Base-by-base conservation (phyloP, 2,888 invertebrate genomes). In the Heteromurus nitidus region DNA sequence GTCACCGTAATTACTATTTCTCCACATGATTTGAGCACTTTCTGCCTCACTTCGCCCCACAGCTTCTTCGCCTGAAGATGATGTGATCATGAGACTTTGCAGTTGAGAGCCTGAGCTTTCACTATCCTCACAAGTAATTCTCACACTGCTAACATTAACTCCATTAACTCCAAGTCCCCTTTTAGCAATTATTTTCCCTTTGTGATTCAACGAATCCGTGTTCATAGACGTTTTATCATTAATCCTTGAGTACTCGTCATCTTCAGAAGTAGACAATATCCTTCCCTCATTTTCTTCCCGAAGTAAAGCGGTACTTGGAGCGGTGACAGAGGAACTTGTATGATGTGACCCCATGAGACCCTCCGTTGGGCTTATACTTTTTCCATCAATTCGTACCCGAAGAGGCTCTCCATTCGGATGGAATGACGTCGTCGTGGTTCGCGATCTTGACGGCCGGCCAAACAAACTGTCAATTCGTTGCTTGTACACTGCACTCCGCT, bases 401-500 rank as follows among this genome's bases (percentile, higher is more conserved):
- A 85, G 85, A 0, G 86, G 84, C 22, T 84, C 85, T 20, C 80
- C 79, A 68, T 81, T 79, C 1, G 84, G 82, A 60, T 67, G 80
- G 60, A 84, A 84, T 30, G 62, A 31, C 20, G 50, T 64, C 9
- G 80, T 67, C 55, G 79, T 64, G 5, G 84, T 53, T 22, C 84
- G 81, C 7, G 81, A 67, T 60, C 82, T 67, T 9, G 84, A 62
- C 18, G 84, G 82, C 16, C 84, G 65, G 1, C 86, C 94, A 90
- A 96, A 96, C 90, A 96, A 93, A 26, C 95, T 93, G 90, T 96
- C 96, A 88, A 96, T 96, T 89, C 94, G 93, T 88, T 94, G 93
- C 89, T 95, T 95, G 90, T 95, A 95, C 81, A 93, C 91, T 79
- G 94, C 87, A 85, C 87, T 87, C 20, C 87, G 83, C 69, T 87